These are phyloP conservation scores for Chrysemys picta DNA, from an alignment of 2,113 vertebrate species.

Conservation along the genomic window DNA sequence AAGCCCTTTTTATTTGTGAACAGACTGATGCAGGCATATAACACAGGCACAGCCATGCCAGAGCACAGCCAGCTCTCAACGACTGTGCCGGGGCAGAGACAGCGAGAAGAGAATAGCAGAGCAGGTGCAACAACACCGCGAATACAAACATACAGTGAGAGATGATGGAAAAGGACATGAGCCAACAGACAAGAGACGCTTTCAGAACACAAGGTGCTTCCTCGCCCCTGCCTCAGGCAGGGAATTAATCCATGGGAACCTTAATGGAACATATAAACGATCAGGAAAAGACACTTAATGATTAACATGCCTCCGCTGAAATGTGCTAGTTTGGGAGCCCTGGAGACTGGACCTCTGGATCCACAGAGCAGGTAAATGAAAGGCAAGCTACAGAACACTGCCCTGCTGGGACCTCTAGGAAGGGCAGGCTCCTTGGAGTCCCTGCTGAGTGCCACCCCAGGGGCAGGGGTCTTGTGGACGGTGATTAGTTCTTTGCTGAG, in stretches of 20 bases:
- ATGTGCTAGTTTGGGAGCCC: background rate
- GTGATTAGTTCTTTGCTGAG: background rate
- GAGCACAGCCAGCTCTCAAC: background rate
- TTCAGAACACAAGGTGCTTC: background rate
- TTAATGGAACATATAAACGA: fast-evolving
- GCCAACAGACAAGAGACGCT: fast-evolving
- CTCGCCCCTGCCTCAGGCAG: background rate
- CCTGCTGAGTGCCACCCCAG: background rate
- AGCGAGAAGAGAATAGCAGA: background rate
- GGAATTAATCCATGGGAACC: too few species aligned
- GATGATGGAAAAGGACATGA: fast-evolving
- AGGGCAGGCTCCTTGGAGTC: background rate
- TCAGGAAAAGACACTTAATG: background rate
- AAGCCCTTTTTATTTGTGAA: background rate
- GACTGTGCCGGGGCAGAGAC: background rate
- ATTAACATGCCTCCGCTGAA: background rate
- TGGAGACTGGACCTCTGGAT: background rate
- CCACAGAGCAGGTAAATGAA: background rate
- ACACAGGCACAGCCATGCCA: fast-evolving
- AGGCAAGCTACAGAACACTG: background rate
- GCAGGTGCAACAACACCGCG: fast-evolving
- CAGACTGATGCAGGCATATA: fast-evolving
- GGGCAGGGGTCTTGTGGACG: background rate
- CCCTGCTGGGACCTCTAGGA: background rate
- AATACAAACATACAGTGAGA: background rate